Evolutionary conservation across 2,113 vertebrate genomes (phyloP).

Genomic region (Corythaeola cristata): DNA sequence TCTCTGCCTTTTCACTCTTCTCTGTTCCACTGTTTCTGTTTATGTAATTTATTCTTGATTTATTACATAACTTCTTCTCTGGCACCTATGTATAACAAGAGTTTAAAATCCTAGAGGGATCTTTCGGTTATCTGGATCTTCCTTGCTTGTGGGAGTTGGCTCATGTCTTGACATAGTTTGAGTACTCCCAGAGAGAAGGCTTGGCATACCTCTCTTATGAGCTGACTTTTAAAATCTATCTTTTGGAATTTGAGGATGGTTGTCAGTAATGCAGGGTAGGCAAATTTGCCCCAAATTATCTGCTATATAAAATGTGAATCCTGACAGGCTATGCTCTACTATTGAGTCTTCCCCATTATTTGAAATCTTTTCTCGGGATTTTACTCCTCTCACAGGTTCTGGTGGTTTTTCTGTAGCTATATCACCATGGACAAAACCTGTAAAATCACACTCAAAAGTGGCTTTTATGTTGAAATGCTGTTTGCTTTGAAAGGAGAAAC

Average conservation of each 20-base stretch:
- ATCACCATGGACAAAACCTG: background rate
- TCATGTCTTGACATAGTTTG: background rate
- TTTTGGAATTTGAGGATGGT: background rate
- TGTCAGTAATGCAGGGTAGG: background rate
- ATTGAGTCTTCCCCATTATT: background rate
- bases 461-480: background rate
- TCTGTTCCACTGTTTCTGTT: background rate
- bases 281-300: background rate
- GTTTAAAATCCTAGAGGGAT: background rate
- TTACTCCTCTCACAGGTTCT: background rate
- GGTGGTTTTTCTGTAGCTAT: background rate
- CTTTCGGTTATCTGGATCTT: background rate
- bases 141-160: background rate
- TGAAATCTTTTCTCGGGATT: background rate
- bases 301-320: background rate
- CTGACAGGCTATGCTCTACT: background rate
- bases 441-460: background rate
- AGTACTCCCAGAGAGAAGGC: background rate
- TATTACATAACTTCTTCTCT: constrained; percentile 11
- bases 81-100: background rate
- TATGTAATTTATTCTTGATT: background rate
- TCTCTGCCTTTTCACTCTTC: background rate
- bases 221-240: background rate
- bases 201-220: background rate
- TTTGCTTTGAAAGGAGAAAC: background rate